Evolutionary conservation across 2,797 vertebrate species (phyloP).

Genomic region (Pangasius sanitwongsei): DNA sequence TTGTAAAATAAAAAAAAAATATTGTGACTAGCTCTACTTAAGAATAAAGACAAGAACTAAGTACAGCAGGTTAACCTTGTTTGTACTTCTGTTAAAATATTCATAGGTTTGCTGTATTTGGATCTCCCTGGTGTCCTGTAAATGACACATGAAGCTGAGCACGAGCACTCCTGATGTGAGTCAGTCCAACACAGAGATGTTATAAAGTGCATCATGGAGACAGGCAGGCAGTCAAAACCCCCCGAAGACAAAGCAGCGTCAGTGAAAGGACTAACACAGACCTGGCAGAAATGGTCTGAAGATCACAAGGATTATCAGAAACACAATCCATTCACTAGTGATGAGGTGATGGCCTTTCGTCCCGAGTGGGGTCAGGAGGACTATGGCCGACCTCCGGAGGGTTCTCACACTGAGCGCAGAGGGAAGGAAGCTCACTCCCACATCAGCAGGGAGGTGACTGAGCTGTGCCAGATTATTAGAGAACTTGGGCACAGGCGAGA

Average conservation of each 20-base stretch:
- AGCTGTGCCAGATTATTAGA: constrained; percentile 81
- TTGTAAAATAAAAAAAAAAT: neutral
- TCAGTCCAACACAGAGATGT: neutral
- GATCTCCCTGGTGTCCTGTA: constrained; percentile 9
- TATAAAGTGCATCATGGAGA: constrained; percentile 57
- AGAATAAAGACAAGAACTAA: neutral
- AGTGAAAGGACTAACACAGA: constrained; percentile 80
- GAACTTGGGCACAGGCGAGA: constrained; percentile 71
- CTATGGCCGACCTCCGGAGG: constrained; percentile 83
- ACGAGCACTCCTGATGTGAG: neutral
- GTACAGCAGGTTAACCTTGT: constrained; percentile 27
- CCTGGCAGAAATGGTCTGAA: constrained; percentile 87
- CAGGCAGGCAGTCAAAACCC: constrained; percentile 42
- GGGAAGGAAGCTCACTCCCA: constrained; percentile 83
- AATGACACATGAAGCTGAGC: constrained; percentile 16
- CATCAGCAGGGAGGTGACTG: constrained; percentile 80
- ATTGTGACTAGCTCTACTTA: neutral
- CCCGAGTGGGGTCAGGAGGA: constrained; percentile 71
- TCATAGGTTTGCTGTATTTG: constrained; percentile 36
- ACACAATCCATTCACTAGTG: constrained; percentile 84
- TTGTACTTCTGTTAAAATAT: constrained; percentile 48
- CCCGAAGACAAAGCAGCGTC: constrained; percentile 56
- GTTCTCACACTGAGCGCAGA: constrained; percentile 85
- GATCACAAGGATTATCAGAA: constrained; percentile 82
- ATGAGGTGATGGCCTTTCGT: constrained; percentile 54